Percentiles rank a stretch among this genome's conserved stretches.
These are phyloP conservation scores for Sporophila hypoxantha DNA, from an alignment of 2,113 vertebrate genomes.

Conservation along the genomic window DNA sequence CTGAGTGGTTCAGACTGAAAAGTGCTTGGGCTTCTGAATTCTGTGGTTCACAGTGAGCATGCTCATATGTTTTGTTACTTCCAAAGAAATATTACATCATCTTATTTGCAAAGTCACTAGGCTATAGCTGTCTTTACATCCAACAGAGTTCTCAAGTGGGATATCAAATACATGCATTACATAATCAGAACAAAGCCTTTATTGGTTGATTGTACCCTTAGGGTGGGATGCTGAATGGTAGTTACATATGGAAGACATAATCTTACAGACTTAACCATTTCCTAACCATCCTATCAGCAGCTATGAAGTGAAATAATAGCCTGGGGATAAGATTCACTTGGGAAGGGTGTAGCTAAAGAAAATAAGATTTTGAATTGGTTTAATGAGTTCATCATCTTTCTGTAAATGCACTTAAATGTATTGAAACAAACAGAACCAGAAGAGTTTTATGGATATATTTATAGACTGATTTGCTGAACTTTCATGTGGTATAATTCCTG, in stretches of 20 bases:
- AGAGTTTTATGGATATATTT: background rate
- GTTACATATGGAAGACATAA: conserved; percentile 1
- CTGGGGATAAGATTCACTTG: background rate
- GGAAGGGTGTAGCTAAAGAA: background rate
- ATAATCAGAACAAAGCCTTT: conserved; percentile 33
- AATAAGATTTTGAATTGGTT: background rate
- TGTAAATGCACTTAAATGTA: background rate
- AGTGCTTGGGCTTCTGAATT: background rate
- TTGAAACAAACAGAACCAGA: background rate
- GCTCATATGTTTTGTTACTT: background rate
- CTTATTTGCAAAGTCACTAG: conserved; percentile 21
- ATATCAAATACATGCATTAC: conserved; percentile 40
- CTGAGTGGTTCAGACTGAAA: background rate
- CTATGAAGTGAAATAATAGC: background rate
- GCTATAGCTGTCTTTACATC: conserved; percentile 7
- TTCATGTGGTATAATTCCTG: background rate
- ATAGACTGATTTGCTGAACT: background rate
- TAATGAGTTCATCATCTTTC: background rate
- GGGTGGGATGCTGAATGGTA: conserved; percentile 19
- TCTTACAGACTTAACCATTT: conserved; percentile 27
- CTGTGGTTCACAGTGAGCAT: background rate
- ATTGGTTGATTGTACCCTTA: conserved; percentile 23
- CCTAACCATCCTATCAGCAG: background rate
- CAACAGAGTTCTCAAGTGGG: conserved; percentile 25
- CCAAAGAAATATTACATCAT: conserved; percentile 14